These are phyloP conservation scores for Blera fallax DNA, from an alignment of 2,888 invertebrate species.

Conservation along the genomic window DNA sequence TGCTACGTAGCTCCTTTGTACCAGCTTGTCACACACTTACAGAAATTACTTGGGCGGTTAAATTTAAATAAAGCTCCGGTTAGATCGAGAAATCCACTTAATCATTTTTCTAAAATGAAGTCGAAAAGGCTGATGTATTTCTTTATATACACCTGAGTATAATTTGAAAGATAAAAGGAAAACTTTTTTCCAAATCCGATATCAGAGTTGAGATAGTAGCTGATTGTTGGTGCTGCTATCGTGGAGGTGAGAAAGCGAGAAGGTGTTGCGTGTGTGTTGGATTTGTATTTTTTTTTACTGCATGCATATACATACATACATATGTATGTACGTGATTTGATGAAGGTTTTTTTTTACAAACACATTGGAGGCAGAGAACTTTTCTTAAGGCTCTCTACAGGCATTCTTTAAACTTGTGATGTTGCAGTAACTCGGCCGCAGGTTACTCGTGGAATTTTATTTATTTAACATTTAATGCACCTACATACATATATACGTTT, in stretches of 20 bases:
- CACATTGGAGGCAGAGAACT: background rate
- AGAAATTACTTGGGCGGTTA: background rate
- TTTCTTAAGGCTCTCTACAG: background rate
- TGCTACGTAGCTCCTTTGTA: background rate
- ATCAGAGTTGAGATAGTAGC: constrained; percentile 38
- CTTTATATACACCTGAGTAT: constrained; percentile 63
- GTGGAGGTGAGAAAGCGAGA: constrained; percentile 49
- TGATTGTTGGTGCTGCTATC: constrained; percentile 1
- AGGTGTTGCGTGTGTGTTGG: constrained; percentile 16
- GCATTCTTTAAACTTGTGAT: background rate
- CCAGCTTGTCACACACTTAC: background rate
- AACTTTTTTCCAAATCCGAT: constrained; percentile 29
- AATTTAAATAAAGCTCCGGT: background rate
- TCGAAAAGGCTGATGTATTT: constrained; percentile 40
- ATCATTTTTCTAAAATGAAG: constrained; percentile 50
- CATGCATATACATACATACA: background rate
- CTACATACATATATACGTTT: background rate
- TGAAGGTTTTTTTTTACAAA: background rate
- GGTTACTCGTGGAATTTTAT: background rate
- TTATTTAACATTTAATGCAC: constrained; percentile 1
- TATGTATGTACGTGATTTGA: background rate
- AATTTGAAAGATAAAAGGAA: constrained; percentile 42
- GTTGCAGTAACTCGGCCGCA: background rate
- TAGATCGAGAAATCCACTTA: constrained; percentile 21
- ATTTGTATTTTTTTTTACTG: background rate